Base-by-base conservation (phyloP, 2,888 invertebrate species). In the Dynastes maya region DNA sequence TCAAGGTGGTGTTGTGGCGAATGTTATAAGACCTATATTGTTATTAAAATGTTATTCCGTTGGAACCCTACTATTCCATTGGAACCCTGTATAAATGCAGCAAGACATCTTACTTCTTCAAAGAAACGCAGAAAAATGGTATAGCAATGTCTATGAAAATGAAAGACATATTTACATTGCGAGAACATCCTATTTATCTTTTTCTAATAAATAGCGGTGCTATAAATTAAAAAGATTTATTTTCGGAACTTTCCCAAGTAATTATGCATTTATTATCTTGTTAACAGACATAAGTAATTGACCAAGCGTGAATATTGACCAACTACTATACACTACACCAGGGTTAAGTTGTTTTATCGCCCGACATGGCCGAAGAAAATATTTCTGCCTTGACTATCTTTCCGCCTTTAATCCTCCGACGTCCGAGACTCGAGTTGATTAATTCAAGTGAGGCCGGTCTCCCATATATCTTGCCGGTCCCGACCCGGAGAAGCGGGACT, bases 171-270 rank as follows among this genome's bases (percentile, higher is more conserved):
- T 45, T 37, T 45, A 11, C 9, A 9, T 9, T 40, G 9, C 9
- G 8, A 40, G 40, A 40, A 40, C 40, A 45, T 45, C 45, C 0
- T 45, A 45, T 11, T 8, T 45, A 45, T 81, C 82, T 84, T 86
- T 84, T 90, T 89, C 88, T 94, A 94, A 67, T 45, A 45, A 11
- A 11, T 45, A 11, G 8, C 8, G 11, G 0, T 11, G 9, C 45
- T 45, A 45, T 11, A 45, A 45, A 45, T 45, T 45, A 45, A 45
- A 8, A 45, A 45, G 45, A 45, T 45, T 45, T 45, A 45, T 45
- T 45, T 45, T 45, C 8, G 45, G 45, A 11, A 2, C 11, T 45
- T 8, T 45, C 8, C 45, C 45, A 8, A 45, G 45, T 11, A 45
- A 45, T 45, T 45, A 45, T 45, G 55, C 22, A 58, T 70, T 6